These are phyloP conservation scores for Metacarcinus magister DNA, from an alignment of 2,888 invertebrate genomes.

Conservation along the genomic window DNA sequence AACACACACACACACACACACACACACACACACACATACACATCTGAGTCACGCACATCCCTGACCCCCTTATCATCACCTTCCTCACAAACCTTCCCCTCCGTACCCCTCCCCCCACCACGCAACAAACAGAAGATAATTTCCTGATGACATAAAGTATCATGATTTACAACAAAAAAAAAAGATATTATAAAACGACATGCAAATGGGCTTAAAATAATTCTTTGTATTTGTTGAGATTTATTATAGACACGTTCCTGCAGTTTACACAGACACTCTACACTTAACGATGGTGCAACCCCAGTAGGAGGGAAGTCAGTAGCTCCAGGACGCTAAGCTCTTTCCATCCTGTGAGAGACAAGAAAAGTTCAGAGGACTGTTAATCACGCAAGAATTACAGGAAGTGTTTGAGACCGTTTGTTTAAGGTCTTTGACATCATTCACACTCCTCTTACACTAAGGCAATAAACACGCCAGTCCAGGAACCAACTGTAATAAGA, in stretches of 20 bases:
- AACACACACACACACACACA: too few relatives aligned
- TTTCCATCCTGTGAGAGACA: background rate
- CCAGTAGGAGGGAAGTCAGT: background rate
- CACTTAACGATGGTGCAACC: background rate
- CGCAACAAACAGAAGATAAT: too few relatives aligned
- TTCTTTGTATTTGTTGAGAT: background rate
- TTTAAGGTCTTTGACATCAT: background rate
- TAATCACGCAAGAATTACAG: background rate
- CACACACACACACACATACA: too few relatives aligned
- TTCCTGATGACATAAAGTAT: too few relatives aligned
- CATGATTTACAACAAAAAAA: too few relatives aligned
- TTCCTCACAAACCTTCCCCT: too few relatives aligned
- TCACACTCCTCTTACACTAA: background rate
- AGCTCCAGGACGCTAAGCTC: background rate
- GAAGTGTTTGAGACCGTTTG: background rate
- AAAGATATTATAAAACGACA: background rate
- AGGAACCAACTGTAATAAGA: background rate
- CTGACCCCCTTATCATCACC: too few relatives aligned
- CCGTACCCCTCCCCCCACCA: too few relatives aligned
- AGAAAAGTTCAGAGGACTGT: background rate
- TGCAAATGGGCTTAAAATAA: background rate
- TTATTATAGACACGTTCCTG: background rate
- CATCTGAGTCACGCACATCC: too few relatives aligned
- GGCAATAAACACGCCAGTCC: constrained; percentile 8
- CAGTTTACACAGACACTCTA: background rate